Evolutionary conservation across 64 coral and sea anemone genomes (phyloP), one percentile per base, ranked within the genome.

Genomic region (Trachythela sp.): DNA sequence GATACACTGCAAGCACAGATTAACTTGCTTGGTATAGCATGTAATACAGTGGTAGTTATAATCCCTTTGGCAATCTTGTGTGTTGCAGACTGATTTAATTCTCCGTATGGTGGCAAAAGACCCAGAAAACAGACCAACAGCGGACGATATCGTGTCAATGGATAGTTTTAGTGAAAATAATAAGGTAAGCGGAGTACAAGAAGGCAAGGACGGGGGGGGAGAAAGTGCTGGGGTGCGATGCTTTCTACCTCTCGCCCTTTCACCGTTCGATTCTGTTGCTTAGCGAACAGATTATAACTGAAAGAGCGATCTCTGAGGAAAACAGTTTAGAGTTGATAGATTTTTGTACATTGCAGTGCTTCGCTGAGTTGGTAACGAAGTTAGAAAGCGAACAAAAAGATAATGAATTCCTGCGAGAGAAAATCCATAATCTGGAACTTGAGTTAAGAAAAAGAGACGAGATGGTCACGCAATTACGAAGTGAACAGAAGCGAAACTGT

Each of bases 101-200:
- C 31, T 87, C 5, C 71, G 92, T 43, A 97, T 99, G 96, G 64
- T 90, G 35, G 87, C 89, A 60, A 84, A 88, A 17, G 76, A 94
- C 34, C 87, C 93, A 0, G 32, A 35, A 24, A 85, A 93, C 34
- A 76, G 91, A 54, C 93, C 93, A 10, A 93, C 91, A 2, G 93
- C 93, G 6, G 96, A 91, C 54, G 88, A 86, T 1, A 90, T 97
- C 13, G 56, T 94, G 70, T 90, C 92, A 77, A 89, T 91, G 84
- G 91, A 90, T 70, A 84, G 90, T 33, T 84, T 99, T 18, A 91
- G 91, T 40, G 92, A 92, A 42, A 91, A 91, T 29, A 94, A 90
- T 84, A 88, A 91, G 93, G 96, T 91, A 87, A 91, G 54, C 33
- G 36, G 4, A 11, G 9, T 35, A 40, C 0, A 6, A 6, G 42